Evolutionary conservation across 30 jellyfish, hydroid and myxozoan species (phyloP).

Genomic region (Turritopsis rubra): DNA sequence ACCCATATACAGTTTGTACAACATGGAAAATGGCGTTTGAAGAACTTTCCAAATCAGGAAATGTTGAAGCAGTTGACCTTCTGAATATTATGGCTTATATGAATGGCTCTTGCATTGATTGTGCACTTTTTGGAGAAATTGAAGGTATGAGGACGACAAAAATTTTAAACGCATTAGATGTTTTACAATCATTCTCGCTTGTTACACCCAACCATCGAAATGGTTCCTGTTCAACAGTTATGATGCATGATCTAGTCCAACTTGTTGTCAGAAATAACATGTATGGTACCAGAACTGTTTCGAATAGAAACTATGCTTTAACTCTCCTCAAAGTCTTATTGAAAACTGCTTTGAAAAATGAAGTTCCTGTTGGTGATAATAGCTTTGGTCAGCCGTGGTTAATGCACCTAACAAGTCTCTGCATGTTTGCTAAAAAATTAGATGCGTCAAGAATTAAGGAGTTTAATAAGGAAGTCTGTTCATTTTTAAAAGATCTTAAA

Average conservation of each 20-base stretch:
- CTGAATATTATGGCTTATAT: neutral
- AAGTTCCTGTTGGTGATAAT: neutral
- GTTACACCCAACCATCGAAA: neutral
- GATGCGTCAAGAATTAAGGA: neutral
- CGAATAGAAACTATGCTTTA: neutral
- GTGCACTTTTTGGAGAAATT: neutral
- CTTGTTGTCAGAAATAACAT: neutral
- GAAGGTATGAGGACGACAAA: neutral
- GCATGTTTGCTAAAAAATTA: neutral
- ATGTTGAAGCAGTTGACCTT: neutral
- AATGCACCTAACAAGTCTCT: neutral
- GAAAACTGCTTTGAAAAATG: neutral
- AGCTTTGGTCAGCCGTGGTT: neutral
- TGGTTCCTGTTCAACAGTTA: neutral
- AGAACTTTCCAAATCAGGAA: neutral
- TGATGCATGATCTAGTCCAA: neutral
- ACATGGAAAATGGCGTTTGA: slow-evolving; percentile 9
- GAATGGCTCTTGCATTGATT: slow-evolving; percentile 1
- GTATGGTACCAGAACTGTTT: neutral
- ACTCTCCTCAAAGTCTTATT: neutral
- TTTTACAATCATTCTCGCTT: neutral
- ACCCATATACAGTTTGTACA: neutral
- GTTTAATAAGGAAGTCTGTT: neutral
- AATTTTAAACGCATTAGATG: neutral
- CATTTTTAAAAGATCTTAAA: neutral